Conservation (phyloP, 1,140 invertebrate genomes). For the Sycobia sp. region DNA sequence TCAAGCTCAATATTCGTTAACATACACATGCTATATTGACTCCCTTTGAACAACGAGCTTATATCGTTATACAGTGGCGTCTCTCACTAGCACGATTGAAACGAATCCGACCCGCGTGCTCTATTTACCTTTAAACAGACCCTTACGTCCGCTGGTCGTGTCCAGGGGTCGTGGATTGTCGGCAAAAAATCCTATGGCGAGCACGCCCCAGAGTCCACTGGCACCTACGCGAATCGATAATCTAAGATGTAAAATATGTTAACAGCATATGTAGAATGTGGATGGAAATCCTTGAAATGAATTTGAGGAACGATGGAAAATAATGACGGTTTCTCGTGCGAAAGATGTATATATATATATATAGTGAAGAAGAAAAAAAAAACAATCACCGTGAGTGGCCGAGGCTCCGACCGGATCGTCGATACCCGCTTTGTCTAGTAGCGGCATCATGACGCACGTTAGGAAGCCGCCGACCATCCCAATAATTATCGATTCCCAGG, state of each 20-base stretch:
- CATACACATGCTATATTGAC: no score
- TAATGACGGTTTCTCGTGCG: no score
- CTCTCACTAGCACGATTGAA: no score
- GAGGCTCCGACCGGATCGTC: conserved; percentile 93
- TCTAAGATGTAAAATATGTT: no score
- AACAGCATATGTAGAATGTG: no score
- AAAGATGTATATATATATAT: no score
- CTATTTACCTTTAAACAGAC: conserved; percentile 77
- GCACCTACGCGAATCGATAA: conserved; percentile 49
- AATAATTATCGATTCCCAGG: conserved; percentile 85
- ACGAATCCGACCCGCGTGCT: no score
- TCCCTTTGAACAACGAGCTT: neutral
- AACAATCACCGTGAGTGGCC: conserved; percentile 85
- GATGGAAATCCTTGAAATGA: neutral
- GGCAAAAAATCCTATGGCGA: conserved; percentile 90
- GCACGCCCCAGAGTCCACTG: conserved; percentile 72
- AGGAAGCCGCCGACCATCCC: conserved; percentile 79
- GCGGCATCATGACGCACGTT: conserved; percentile 71
- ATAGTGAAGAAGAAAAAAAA: neutral
- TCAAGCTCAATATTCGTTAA: no score
- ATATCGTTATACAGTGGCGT: no score
- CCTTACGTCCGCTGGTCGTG: conserved; percentile 77
- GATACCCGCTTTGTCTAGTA: conserved; percentile 77
- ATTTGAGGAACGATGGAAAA: no score
- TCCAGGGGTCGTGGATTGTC: conserved; percentile 79